Conservation (phyloP, 1,140 invertebrate genomes). For the Parapsyche elsis region DNA sequence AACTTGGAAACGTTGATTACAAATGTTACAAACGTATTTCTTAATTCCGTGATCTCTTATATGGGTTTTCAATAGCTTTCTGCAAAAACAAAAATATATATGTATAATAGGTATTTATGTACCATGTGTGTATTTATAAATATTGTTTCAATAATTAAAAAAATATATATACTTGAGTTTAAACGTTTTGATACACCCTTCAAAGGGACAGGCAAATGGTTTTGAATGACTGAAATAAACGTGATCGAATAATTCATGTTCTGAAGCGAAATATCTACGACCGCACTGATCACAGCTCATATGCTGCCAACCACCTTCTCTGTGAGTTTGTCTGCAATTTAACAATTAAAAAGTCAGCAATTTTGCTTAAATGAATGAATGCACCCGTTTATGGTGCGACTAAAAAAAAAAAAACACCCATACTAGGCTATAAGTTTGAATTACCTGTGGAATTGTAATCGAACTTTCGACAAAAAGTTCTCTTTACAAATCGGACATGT, state of each 20-base stretch:
- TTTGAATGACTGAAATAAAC: conserved; percentile 33
- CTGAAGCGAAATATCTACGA: conserved; percentile 27
- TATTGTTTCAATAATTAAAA: neutral
- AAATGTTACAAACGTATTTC: conserved; percentile 33
- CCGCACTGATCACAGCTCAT: conserved; percentile 28
- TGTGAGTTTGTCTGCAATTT: conserved; percentile 36
- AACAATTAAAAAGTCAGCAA: no score
- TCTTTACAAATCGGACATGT: conserved; percentile 34
- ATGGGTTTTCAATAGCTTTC: conserved; percentile 33
- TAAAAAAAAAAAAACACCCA: neutral
- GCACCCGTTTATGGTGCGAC: neutral
- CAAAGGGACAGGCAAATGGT: conserved; percentile 24
- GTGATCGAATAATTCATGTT: conserved; percentile 38
- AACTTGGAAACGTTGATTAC: conserved; percentile 34
- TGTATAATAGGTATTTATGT: neutral
- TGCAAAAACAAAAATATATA: conserved; percentile 6
- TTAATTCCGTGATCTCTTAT: conserved; percentile 37
- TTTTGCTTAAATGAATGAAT: neutral
- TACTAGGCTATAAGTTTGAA: no score
- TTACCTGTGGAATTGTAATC: conserved; percentile 39
- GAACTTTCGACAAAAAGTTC: conserved; percentile 37
- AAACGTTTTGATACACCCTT: conserved; percentile 31
- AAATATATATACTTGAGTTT: conserved; percentile 28
- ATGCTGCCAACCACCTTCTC: conserved; percentile 37
- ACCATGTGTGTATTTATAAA: neutral